Evolutionary conservation across 2,113 vertebrate species (phyloP), one percentile per base, ranked within the genome.

Genomic region (Cephalopholis sonnerati): DNA sequence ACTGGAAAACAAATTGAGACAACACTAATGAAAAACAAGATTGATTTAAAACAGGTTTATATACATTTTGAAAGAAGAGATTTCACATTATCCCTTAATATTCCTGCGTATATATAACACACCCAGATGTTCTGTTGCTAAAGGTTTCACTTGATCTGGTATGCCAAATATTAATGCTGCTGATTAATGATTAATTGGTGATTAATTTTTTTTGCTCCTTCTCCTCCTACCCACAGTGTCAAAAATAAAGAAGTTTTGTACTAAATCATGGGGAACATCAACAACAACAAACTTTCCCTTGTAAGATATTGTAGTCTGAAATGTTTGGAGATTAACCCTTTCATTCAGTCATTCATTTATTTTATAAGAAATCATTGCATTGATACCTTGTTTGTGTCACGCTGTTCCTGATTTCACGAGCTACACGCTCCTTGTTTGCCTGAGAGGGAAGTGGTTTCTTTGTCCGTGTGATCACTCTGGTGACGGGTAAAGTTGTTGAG

Each of bases 301-400:
- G n/a, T n/a, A n/a, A n/a, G n/a, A n/a, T n/a, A n/a, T 32, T 32
- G 32, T 5, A 5, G 32, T 32, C 32, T 32, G 32, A 32, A 32
- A 32, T 32, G 32, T 32, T 32, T 36, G 32, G 32, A 36, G 32
- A 36, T 36, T 36, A 5, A 36, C 32, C 32, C 32, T 20, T 61
- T 16, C 27, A 25, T 63, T 25, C 44, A 32, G 8, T 63, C 2
- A 39, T 27, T 79, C 3, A 29, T 58, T 57, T 0, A 36, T 57
- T 54, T 32, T 3, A 27, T 54, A 8, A 68, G 7, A 75, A 12
- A 69, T 63, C 2, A 6, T 25, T 77, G 18, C 18, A 72, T 0
- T 73, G 6, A 32, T 90, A 91, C 90, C 90, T 91, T 73, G 2
- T 64, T 86, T 36, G 32, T 68, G 29, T 44, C 17, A 12, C 13